These are phyloP conservation scores for Philopotamus ludificatus DNA, from an alignment of 1,140 invertebrate species.

Conservation along the genomic window DNA sequence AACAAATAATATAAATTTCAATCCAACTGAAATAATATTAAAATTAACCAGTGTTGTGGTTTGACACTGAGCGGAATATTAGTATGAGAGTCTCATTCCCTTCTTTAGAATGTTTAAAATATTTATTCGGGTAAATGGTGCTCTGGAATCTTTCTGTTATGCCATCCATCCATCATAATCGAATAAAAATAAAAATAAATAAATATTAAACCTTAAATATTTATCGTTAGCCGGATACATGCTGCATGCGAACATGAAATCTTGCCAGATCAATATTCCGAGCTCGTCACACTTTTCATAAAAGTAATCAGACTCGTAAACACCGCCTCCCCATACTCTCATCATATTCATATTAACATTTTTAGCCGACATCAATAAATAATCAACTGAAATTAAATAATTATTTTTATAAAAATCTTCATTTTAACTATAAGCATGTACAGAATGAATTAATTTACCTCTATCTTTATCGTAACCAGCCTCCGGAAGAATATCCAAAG, in stretches of 20 bases:
- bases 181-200: neutral
- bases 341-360: conserved; percentile 91
- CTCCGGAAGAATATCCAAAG: conserved; percentile 85
- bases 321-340: conserved; percentile 95
- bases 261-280: conserved; percentile 87
- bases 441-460: conserved; percentile 21
- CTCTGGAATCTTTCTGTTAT: no score
- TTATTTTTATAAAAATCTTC: neutral
- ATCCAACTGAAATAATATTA: neutral
- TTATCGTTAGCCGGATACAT: conserved; percentile 82
- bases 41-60: conserved; percentile 4
- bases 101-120: no score
- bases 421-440: conserved; percentile 3
- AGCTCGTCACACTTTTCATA: conserved; percentile 81
- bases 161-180: no score
- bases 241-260: conserved; percentile 96
- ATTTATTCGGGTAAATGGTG: no score
- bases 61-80: no score
- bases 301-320: conserved; percentile 91
- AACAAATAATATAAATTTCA: conserved; percentile 5
- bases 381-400: conserved; percentile 45
- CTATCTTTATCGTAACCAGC: conserved; percentile 54
- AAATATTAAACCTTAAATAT: conserved; percentile 67
- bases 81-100: no score
- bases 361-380: conserved; percentile 70